A percentile compares a stretch with the other conserved stretches of the same genome.
Conservation (phyloP, 2,113 vertebrate species). For the Naja naja region DNA sequence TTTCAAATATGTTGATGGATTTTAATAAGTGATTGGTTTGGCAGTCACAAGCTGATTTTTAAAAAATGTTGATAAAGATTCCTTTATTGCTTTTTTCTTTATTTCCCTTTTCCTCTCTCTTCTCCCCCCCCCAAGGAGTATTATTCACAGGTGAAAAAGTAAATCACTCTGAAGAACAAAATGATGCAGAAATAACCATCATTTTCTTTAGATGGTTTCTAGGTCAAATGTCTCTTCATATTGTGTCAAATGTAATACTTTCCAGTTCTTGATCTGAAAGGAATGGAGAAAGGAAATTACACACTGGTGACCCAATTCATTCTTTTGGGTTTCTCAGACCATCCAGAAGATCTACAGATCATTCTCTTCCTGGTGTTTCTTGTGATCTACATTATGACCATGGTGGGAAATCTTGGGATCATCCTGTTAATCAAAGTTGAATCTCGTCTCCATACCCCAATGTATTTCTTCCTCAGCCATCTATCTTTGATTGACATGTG, state of each 20-base stretch:
- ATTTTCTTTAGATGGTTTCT: not conserved
- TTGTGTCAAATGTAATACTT: not conserved
- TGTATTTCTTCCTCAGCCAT: not conserved
- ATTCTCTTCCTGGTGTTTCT: not conserved
- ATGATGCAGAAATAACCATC: not conserved
- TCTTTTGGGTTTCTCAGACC: not conserved
- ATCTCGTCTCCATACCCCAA: too few relatives aligned
- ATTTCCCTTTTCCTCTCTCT: not conserved
- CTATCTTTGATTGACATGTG: not conserved
- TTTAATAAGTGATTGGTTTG: not conserved
- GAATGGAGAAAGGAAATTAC: not conserved
- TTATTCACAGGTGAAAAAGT: not conserved
- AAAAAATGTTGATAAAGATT: not conserved
- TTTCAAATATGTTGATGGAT: not conserved
- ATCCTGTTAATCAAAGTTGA: not conserved
- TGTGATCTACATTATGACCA: not conserved
- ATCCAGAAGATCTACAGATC: not conserved
- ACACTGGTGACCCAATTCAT: conserved; percentile 5
- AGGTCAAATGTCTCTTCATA: not conserved
- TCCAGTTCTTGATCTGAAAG: not conserved
- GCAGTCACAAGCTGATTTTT: not conserved
- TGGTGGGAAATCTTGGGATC: not conserved
- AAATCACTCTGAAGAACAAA: not conserved
- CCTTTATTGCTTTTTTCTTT: not conserved
- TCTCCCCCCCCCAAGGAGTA: not conserved